Evolutionary conservation across 2,888 invertebrate species (phyloP), one percentile per base, ranked within the genome.

Genomic region (Uloborus plumipes): DNA sequence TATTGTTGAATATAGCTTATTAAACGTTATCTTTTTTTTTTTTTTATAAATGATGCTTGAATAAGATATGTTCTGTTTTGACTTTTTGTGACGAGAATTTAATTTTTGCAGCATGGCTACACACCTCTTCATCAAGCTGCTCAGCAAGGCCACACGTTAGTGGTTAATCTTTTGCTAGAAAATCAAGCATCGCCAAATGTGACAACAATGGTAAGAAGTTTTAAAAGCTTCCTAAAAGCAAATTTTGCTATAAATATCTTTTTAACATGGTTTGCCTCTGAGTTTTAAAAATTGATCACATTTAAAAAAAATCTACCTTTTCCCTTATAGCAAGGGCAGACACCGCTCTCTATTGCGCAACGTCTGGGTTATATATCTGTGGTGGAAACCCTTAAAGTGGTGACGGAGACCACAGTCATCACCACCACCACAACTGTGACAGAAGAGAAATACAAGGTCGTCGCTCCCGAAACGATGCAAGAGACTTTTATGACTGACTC

Each of bases 401-500:
- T 99, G 1, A 99, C 99, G 0, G 95, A 96, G 88, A 94, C 94
- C 9, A 92, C 93, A 0, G 92, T 92, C 26, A 91, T 93, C n/a
- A 92, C 93, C 16, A 92, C 93, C 15, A 93, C 94, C 0, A 91
- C 91, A n/a, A 88, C 89, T 0, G 92, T 93, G 15, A 92, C 93
- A 0, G 98, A 97, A 87, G 99, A 99, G 88, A 97, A 98, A 89
- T 99, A 99, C 91, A 94, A 95, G 88, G 98, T 99, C 26, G 96
- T 98, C 85, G 97, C 98, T 4, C 99, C 99, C 0, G 99, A 99
- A 90, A 96, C 96, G 14, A 99, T 99, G 99, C 95, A 99, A 88
- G 99, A 99, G 90, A 97, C 97, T 0, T 97, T 99, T 90, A 96
- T 99, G 94, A 98, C 97, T 0, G 99, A 99, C 90, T 98, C 98